Percentiles rank a stretch among this genome's conserved stretches.
Conservation (phyloP, 2,113 vertebrate genomes). For the Datnioides undecimradiatus region DNA sequence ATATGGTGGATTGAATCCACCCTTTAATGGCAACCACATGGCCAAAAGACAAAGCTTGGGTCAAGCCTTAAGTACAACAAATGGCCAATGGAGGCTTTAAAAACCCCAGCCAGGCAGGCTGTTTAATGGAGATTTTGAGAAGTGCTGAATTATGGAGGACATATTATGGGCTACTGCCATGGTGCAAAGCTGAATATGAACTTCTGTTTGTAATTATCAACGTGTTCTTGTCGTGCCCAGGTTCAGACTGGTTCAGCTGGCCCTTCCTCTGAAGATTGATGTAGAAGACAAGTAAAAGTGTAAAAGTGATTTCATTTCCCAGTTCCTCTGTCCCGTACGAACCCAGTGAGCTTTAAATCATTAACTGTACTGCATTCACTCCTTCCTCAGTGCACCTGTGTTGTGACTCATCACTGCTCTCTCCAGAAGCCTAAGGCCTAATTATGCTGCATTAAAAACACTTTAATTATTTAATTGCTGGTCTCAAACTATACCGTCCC, state of each 20-base stretch:
- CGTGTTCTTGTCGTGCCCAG: too few species aligned
- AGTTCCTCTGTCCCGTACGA: not conserved
- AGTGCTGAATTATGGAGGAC: not conserved
- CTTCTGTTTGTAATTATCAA: too few species aligned
- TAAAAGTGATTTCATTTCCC: slow-evolving; percentile 1
- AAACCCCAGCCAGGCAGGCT: not conserved
- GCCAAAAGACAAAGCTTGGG: not conserved
- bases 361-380: not conserved
- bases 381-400: not conserved
- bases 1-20: not conserved
- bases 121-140: not conserved
- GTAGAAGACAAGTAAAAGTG: too few species aligned
- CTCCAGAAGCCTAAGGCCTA: not conserved
- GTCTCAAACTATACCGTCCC: not conserved
- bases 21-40: not conserved
- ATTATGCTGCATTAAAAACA: slow-evolving; percentile 8
- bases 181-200: too few species aligned
- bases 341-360: slow-evolving; percentile 6
- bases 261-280: not conserved
- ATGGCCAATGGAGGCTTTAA: not conserved
- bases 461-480: not conserved
- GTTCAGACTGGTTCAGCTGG: too few species aligned
- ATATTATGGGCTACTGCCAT: not conserved
- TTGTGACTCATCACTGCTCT: not conserved
- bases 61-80: not conserved